Percentiles rank a stretch among this genome's conserved stretches.
phyloP scores from a whole-genome alignment of 2,797 vertebrate species.

The Lutjanus argentimaculatus region DNA sequence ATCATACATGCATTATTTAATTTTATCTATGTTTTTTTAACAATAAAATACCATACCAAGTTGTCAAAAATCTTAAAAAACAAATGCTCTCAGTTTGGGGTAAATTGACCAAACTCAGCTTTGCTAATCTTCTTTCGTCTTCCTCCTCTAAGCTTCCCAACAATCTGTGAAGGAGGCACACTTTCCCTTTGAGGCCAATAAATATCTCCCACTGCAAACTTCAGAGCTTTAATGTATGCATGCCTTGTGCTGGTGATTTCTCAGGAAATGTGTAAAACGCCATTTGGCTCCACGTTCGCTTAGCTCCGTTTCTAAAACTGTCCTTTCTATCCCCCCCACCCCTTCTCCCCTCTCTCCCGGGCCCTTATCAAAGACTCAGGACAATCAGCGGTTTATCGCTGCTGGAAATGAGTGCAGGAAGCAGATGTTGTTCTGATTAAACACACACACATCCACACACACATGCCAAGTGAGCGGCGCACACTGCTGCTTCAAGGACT shows the following conservation, averaged over 20 bases:
- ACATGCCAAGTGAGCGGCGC: conserved; percentile 37
- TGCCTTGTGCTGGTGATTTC: conserved; percentile 58
- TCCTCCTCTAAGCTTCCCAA: conserved; percentile 38
- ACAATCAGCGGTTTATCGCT: conserved; percentile 81
- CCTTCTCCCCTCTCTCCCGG: neutral
- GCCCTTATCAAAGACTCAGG: conserved; percentile 76
- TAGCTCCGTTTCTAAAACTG: conserved; percentile 52
- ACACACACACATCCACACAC: conserved; percentile 52
- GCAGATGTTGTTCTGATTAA: conserved; percentile 85
- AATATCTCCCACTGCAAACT: conserved; percentile 59
- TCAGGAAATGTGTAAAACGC: conserved; percentile 70
- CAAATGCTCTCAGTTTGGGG: conserved; percentile 20
- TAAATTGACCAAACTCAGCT: conserved; percentile 50
- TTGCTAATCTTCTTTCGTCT: conserved; percentile 38
- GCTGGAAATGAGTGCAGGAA: conserved; percentile 80
- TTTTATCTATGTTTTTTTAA: neutral
- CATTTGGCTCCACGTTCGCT: conserved; percentile 54
- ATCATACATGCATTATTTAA: neutral
- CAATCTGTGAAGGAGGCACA: conserved; percentile 41
- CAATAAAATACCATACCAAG: neutral
- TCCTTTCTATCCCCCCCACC: neutral
- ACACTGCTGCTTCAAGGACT: conserved; percentile 50
- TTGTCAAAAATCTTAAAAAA: conserved; percentile 6
- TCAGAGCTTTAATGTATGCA: conserved; percentile 56
- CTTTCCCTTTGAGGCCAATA: conserved; percentile 66